phyloP scores from a whole-genome alignment of 2,113 vertebrate species.

The Leptodactylus fuscus region DNA sequence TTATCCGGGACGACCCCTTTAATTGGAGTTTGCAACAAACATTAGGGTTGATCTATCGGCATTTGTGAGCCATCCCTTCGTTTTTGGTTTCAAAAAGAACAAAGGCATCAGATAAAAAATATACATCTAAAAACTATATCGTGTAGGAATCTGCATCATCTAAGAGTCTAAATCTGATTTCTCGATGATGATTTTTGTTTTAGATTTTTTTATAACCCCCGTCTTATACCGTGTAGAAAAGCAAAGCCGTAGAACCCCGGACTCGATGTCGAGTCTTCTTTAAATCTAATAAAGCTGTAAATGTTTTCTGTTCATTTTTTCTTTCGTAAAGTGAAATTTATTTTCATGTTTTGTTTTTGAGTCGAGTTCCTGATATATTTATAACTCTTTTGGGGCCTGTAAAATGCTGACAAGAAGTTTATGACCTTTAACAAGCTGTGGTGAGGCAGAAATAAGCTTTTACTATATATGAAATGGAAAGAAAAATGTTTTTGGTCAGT shows the following conservation, averaged over 20 bases:
- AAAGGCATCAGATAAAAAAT: too few relatives aligned
- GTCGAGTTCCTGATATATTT: slow-evolving; percentile 26
- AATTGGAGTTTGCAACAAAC: too few relatives aligned
- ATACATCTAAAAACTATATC: too few relatives aligned
- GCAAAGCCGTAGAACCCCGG: background rate
- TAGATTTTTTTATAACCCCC: background rate
- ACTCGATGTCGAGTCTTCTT: background rate
- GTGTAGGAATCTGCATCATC: too few relatives aligned
- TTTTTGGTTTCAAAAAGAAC: too few relatives aligned
- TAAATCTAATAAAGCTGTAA: slow-evolving; percentile 4
- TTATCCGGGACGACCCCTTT: too few relatives aligned
- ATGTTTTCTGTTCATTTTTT: background rate
- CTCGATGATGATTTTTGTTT: background rate
- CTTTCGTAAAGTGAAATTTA: slow-evolving; percentile 14
- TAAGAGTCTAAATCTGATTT: background rate
- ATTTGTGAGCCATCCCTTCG: too few relatives aligned
- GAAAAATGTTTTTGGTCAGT: slow-evolving; percentile 38
- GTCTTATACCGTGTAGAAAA: background rate
- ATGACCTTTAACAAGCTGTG: slow-evolving; percentile 48
- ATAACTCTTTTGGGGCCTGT: slow-evolving; percentile 34
- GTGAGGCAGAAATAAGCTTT: slow-evolving; percentile 41
- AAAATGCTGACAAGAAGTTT: slow-evolving; percentile 47
- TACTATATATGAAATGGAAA: slow-evolving; percentile 29
- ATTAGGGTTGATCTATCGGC: too few relatives aligned
- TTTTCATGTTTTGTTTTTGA: slow-evolving; percentile 31